phyloP scores from a whole-genome alignment of 1,140 invertebrate species.

The Apolygus lucorum region DNA sequence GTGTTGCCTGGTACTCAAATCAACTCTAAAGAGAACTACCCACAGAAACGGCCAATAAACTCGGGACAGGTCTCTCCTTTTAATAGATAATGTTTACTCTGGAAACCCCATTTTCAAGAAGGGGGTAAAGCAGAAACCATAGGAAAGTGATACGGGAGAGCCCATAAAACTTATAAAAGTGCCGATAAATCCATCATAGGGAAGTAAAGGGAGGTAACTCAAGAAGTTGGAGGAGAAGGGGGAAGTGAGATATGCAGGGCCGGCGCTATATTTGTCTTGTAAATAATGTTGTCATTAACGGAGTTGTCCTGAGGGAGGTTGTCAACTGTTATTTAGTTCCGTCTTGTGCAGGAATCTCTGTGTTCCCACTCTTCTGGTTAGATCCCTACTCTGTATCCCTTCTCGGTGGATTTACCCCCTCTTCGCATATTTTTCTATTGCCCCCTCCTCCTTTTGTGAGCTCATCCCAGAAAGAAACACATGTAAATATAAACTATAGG shows the following conservation, averaged over 20 bases:
- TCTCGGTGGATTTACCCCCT: no score
- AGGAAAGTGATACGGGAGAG: constrained; percentile 2
- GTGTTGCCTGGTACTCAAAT: no score
- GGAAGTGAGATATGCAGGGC: background rate
- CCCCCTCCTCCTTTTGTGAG: background rate
- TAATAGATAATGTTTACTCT: no score
- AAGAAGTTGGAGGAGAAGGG: background rate
- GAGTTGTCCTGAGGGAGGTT: constrained; percentile 13
- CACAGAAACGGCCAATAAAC: no score
- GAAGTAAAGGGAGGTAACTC: background rate
- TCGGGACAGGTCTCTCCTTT: no score
- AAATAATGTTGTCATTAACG: constrained; percentile 17
- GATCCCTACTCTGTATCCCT: no score
- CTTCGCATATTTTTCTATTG: no score
- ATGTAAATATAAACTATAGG: constrained; percentile 7
- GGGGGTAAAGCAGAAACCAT: no score
- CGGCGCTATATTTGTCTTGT: constrained; percentile 12
- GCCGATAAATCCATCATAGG: constrained; percentile 15
- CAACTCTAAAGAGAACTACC: no score
- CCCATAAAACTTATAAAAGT: constrained; percentile 5
- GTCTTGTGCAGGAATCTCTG: constrained; percentile 5
- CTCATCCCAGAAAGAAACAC: background rate
- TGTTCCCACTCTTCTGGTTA: no score
- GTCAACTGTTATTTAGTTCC: constrained; percentile 1
- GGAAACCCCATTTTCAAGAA: no score